phyloP scores from a whole-genome alignment of 2,888 invertebrate genomes.

The Ernsta delagoae region DNA sequence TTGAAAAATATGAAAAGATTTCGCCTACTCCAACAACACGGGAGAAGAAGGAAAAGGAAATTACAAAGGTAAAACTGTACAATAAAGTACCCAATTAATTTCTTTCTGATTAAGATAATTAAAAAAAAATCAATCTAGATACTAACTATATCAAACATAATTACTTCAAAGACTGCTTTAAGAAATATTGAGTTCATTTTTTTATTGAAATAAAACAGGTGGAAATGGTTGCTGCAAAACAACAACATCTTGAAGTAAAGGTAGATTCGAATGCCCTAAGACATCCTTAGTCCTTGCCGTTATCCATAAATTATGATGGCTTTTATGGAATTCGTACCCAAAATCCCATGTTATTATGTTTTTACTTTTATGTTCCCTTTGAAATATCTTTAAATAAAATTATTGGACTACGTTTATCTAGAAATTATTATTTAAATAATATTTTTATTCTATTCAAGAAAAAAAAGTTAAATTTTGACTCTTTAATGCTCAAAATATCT shows the following conservation, averaged over 20 bases:
- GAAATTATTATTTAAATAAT: too few species aligned
- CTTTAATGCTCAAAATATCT: too few species aligned
- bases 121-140: too few species aligned
- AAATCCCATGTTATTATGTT: background rate
- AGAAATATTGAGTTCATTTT: too few species aligned
- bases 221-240: slow-evolving; percentile 63
- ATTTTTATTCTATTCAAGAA: too few species aligned
- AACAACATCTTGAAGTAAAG: slow-evolving; percentile 70
- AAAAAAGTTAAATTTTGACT: too few species aligned
- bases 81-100: background rate
- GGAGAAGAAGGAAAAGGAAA: slow-evolving; percentile 78
- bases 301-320: slow-evolving; percentile 3
- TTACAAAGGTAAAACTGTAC: slow-evolving; percentile 56
- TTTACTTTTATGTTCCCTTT: background rate
- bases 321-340: background rate
- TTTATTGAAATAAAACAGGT: slow-evolving; percentile 64
- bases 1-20: slow-evolving; percentile 89
- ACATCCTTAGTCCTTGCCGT: background rate
- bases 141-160: too few species aligned
- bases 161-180: too few species aligned
- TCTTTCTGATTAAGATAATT: background rate
- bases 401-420: too few species aligned
- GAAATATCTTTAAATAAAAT: background rate
- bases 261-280: slow-evolving; percentile 52
- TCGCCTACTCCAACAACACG: slow-evolving; percentile 72